A percentile compares a stretch with the other conserved stretches of the same genome.
phyloP scores from a whole-genome alignment of 2,888 invertebrate genomes.

The Fissipunctia ypsillon region DNA sequence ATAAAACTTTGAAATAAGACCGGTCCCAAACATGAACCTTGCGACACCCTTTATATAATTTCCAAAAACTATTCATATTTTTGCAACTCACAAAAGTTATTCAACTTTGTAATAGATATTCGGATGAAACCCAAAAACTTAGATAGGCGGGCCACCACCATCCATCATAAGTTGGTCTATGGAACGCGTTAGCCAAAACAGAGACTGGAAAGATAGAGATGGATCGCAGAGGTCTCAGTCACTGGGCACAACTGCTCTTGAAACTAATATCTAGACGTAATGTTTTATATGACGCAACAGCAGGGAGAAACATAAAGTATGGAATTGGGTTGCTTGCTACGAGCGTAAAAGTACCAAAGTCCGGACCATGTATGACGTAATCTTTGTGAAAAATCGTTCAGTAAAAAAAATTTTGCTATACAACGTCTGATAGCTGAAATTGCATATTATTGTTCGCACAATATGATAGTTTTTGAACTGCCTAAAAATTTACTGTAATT shows the following conservation, averaged over 20 bases:
- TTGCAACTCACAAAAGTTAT: slow-evolving; percentile 49
- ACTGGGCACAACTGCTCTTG: slow-evolving; percentile 65
- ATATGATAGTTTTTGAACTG: too few species aligned
- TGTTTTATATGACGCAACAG: slow-evolving; percentile 74
- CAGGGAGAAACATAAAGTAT: slow-evolving; percentile 69
- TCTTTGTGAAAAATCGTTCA: slow-evolving; percentile 44
- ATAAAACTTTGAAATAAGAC: slow-evolving; percentile 51
- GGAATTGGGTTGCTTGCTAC: slow-evolving; percentile 64
- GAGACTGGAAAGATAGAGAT: slow-evolving; percentile 35
- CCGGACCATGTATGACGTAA: slow-evolving; percentile 42
- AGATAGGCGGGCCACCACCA: slow-evolving; percentile 45
- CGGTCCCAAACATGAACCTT: slow-evolving; percentile 36
- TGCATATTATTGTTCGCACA: not conserved
- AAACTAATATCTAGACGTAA: slow-evolving; percentile 72
- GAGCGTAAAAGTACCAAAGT: slow-evolving; percentile 49
- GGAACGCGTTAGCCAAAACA: slow-evolving; percentile 41
- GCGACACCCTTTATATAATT: slow-evolving; percentile 40
- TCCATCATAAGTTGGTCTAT: slow-evolving; percentile 51
- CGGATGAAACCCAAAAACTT: slow-evolving; percentile 60
- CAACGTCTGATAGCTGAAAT: not conserved
- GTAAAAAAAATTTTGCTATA: slow-evolving; percentile 16
- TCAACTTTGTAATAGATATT: slow-evolving; percentile 61
- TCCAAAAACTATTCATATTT: slow-evolving; percentile 53
- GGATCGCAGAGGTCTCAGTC: slow-evolving; percentile 47
- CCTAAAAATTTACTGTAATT: too few species aligned